Percentiles rank a stretch among this genome's conserved stretches.
phyloP scores from a whole-genome alignment of 1,140 invertebrate genomes.

The Marisa cornuarietis region DNA sequence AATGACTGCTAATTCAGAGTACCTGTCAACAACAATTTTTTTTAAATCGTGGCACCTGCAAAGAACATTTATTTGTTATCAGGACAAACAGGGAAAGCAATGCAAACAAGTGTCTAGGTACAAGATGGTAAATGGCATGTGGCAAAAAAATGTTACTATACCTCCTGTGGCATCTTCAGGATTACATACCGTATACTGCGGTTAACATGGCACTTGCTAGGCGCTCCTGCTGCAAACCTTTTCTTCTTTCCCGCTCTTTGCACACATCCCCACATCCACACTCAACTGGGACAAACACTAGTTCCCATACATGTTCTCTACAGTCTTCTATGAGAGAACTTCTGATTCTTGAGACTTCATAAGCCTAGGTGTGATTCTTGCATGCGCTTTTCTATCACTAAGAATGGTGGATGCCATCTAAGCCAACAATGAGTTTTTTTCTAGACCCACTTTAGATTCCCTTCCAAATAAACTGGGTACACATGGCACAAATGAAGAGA shows the following conservation, averaged over 20 bases:
- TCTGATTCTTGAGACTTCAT: no score
- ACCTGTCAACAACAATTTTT: neutral
- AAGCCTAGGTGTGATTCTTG: no score
- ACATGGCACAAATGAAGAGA: no score
- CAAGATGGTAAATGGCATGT: conserved; percentile 17
- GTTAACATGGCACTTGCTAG: conserved; percentile 14
- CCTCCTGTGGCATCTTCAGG: conserved; percentile 16
- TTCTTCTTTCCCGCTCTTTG: neutral
- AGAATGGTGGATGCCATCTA: no score
- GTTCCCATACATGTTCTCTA: no score
- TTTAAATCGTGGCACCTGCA: conserved; percentile 2
- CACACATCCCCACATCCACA: no score
- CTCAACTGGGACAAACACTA: no score
- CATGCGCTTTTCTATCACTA: no score
- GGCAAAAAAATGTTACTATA: conserved; percentile 25
- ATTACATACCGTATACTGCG: conserved; percentile 25
- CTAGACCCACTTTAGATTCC: no score
- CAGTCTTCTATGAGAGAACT: no score
- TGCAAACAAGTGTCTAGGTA: conserved; percentile 14
- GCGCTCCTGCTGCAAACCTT: conserved; percentile 11
- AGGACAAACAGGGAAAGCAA: neutral
- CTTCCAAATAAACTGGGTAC: no score
- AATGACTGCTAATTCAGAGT: neutral
- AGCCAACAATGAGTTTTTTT: no score
- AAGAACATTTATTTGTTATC: neutral